These are phyloP conservation scores for Brachyalestes nurse DNA, from an alignment of 2,797 vertebrate species.

Conservation along the genomic window DNA sequence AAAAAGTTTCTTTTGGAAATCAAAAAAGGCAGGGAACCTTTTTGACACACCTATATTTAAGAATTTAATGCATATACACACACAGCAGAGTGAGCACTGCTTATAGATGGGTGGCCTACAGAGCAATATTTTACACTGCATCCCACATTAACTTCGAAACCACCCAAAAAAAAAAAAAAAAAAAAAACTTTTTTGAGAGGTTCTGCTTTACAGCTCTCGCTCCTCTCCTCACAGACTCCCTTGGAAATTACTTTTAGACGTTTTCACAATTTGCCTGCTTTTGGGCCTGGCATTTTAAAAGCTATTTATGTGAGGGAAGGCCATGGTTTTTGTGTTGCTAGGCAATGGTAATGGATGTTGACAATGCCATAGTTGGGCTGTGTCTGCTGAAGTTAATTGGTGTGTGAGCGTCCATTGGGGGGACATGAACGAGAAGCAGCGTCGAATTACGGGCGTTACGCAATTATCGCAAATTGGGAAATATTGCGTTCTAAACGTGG, in stretches of 20 bases:
- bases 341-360: constrained; percentile 76
- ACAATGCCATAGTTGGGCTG: constrained; percentile 77
- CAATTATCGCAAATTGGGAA: constrained; percentile 83
- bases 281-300: constrained; percentile 64
- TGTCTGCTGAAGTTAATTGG: constrained; percentile 79
- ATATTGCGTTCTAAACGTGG: constrained; percentile 77
- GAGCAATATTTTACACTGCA: too few species aligned
- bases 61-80: too few species aligned
- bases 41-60: too few species aligned
- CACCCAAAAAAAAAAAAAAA: too few species aligned
- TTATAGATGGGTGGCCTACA: too few species aligned
- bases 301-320: constrained; percentile 66
- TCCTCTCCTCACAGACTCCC: constrained; percentile 12
- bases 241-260: constrained; percentile 32
- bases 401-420: constrained; percentile 75
- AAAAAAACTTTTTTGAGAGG: too few species aligned
- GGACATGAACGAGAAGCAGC: constrained; percentile 73
- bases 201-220: constrained; percentile 1
- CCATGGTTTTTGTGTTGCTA: constrained; percentile 70
- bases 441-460: constrained; percentile 79
- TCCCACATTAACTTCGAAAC: too few species aligned
- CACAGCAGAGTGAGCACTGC: too few species aligned
- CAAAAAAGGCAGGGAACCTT: too few species aligned
- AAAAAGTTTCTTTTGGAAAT: too few species aligned
- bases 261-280: constrained; percentile 52